Conservation (phyloP, 2,113 vertebrate species). For the Nothocercus nigrocapillus region DNA sequence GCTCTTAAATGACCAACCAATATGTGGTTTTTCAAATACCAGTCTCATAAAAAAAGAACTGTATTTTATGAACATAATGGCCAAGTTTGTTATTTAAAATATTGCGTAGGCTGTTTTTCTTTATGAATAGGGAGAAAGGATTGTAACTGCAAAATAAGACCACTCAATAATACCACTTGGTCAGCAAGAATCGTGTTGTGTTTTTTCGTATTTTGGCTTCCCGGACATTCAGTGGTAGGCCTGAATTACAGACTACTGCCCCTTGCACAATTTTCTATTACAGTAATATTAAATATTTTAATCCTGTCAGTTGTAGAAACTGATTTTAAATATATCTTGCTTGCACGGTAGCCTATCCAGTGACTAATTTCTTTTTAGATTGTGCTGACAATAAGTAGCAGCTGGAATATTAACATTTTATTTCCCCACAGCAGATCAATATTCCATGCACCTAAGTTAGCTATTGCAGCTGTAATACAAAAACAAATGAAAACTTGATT, state of each 20-base stretch:
- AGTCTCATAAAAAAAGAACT: background rate
- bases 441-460: background rate
- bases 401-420: background rate
- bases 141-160: background rate
- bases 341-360: background rate
- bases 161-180: background rate
- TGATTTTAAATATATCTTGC: background rate
- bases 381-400: background rate
- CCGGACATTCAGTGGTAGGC: background rate
- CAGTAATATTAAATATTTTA: background rate
- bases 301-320: background rate
- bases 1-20: background rate
- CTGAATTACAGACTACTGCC: background rate
- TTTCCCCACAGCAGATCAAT: background rate
- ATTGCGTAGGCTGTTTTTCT: background rate
- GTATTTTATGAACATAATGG: background rate
- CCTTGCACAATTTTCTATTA: background rate
- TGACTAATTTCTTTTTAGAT: background rate
- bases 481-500: conserved; percentile 10
- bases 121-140: background rate
- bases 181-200: background rate
- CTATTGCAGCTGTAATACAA: background rate
- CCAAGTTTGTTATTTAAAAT: background rate
- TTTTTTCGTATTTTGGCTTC: background rate
- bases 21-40: background rate